phyloP scores from a whole-genome alignment of 1,140 invertebrate genomes.

The Aphaenogaster ashmeadi region DNA sequence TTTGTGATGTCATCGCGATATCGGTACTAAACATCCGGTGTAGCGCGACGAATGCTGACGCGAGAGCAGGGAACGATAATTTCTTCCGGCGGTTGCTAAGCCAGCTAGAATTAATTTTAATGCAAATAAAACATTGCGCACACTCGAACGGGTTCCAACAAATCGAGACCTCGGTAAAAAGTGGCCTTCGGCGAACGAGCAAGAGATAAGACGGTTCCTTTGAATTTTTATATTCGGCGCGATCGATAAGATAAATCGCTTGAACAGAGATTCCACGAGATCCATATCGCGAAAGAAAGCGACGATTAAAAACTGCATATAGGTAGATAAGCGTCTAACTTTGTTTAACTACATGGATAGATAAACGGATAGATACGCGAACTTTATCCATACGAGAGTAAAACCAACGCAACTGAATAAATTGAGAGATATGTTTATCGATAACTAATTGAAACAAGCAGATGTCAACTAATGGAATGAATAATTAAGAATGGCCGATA shows the following conservation, averaged over 20 bases:
- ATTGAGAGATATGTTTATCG: background rate
- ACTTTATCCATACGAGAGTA: background rate
- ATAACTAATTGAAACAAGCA: background rate
- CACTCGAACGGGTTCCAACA: background rate
- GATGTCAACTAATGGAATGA: background rate
- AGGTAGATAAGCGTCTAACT: slow-evolving; percentile 12
- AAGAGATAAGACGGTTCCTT: slow-evolving; percentile 43
- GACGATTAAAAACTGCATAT: background rate
- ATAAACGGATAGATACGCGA: background rate
- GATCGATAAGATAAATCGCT: slow-evolving; percentile 51
- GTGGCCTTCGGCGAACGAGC: background rate
- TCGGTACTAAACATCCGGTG: slow-evolving; percentile 22
- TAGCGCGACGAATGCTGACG: background rate
- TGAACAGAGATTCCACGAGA: slow-evolving; percentile 11
- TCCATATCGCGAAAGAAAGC: background rate
- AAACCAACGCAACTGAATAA: background rate
- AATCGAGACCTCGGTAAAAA: slow-evolving; percentile 1
- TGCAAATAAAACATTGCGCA: background rate
- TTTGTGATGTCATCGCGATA: background rate
- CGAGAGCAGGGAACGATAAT: background rate
- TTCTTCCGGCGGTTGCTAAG: background rate
- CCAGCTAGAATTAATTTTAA: background rate
- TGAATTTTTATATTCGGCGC: slow-evolving; percentile 6
- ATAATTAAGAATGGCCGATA: background rate
- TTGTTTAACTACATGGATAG: background rate